These are phyloP conservation scores for Axea sp. DNA, from an alignment of 2,888 invertebrate species.

Conservation along the genomic window DNA sequence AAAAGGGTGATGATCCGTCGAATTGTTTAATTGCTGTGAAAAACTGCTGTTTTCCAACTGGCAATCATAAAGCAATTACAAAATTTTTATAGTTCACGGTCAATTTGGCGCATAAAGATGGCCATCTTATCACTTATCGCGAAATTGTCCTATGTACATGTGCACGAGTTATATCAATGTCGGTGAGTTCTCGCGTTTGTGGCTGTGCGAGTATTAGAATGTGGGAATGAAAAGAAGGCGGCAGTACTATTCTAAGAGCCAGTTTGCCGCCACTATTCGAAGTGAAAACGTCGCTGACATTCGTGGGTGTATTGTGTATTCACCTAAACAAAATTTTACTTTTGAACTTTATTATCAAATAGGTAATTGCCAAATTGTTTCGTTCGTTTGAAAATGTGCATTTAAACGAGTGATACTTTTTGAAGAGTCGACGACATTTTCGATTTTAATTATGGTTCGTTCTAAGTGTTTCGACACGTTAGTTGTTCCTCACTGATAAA, in stretches of 20 bases:
- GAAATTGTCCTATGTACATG: slow-evolving; percentile 22
- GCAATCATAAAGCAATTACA: no score
- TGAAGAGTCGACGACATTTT: no score
- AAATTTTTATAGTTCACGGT: no score
- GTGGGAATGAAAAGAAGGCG: slow-evolving; percentile 62
- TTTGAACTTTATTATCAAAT: not conserved
- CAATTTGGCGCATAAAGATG: no score
- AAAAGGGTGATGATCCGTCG: slow-evolving; percentile 4
- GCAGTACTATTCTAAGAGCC: slow-evolving; percentile 63
- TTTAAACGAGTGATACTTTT: not conserved
- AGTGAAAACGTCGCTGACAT: slow-evolving; percentile 60
- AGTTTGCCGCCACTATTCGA: slow-evolving; percentile 67
- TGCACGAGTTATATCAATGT: slow-evolving; percentile 23
- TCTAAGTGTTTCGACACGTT: not conserved
- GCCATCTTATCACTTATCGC: slow-evolving; percentile 55
- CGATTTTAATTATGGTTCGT: no score
- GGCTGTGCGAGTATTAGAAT: slow-evolving; percentile 59
- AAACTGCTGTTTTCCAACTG: no score
- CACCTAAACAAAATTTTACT: not conserved
- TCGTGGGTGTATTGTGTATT: slow-evolving; percentile 50
- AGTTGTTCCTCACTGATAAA: no score
- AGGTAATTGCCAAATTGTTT: slow-evolving; percentile 24
- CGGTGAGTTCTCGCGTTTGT: slow-evolving; percentile 26
- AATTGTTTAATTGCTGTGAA: not conserved
- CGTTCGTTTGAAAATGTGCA: not conserved